Evolutionary conservation across 2,797 vertebrate species (phyloP).

Genomic region (Fringilla coelebs): DNA sequence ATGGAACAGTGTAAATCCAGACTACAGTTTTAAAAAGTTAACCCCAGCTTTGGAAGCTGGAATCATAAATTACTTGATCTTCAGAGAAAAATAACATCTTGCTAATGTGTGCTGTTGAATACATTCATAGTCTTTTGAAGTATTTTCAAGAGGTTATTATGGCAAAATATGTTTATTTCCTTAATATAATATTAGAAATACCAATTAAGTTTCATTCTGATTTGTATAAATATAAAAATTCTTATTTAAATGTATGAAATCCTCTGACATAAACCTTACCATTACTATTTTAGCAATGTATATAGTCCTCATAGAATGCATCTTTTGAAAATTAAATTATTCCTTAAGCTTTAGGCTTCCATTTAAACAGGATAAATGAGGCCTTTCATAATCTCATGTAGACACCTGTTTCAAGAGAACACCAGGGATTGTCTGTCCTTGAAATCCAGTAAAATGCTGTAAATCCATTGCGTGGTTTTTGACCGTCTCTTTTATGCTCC

Average conservation of each 20-base stretch:
- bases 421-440: not conserved
- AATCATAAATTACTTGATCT: not conserved
- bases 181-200: not conserved
- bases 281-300: not conserved
- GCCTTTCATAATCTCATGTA: not conserved
- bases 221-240: not conserved
- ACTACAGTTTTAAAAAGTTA: not conserved
- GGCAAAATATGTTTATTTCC: not conserved
- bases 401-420: conserved; percentile 19
- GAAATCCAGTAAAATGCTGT: not conserved
- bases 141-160: not conserved
- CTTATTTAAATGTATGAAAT: not conserved
- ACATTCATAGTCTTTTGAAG: not conserved
- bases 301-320: not conserved
- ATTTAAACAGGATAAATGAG: not conserved
- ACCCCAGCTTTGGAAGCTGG: not conserved
- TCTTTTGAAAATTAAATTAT: not conserved
- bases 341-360: not conserved
- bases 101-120: not conserved
- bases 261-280: not conserved
- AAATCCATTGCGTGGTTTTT: not conserved
- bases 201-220: not conserved
- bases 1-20: not conserved
- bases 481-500: not conserved
- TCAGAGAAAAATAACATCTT: not conserved